phyloP scores from a whole-genome alignment of 1,140 invertebrate genomes.

The Dysdera silvatica region DNA sequence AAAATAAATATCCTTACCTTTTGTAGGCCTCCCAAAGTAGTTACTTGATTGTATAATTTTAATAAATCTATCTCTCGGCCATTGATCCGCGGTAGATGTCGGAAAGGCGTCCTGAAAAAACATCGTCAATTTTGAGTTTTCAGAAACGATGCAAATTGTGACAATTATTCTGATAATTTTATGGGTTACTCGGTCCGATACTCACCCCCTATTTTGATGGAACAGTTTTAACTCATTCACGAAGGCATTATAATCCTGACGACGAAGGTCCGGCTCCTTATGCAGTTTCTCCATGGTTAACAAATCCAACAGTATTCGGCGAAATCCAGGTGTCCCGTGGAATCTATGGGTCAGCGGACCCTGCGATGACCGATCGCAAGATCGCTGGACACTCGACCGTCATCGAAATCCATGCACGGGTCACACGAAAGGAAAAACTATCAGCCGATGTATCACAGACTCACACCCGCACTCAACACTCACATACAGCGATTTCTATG shows the following conservation, averaged over 20 bases:
- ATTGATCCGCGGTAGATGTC: constrained; percentile 29
- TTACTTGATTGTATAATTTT: constrained; percentile 31
- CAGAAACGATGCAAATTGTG: neutral
- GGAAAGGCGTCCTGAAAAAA: constrained; percentile 31
- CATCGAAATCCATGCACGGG: too few species aligned
- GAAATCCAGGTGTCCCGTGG: too few species aligned
- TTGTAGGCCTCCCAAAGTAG: constrained; percentile 28
- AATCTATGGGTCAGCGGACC: too few species aligned
- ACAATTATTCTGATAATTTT: neutral
- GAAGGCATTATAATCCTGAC: constrained; percentile 29
- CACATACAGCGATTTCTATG: too few species aligned
- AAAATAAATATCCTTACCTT: constrained; percentile 23
- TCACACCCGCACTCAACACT: too few species aligned
- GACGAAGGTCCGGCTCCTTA: constrained; percentile 22
- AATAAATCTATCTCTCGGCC: constrained; percentile 31
- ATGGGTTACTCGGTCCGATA: too few species aligned
- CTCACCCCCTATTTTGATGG: constrained; percentile 31
- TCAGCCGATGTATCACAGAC: too few species aligned
- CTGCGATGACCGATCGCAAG: too few species aligned
- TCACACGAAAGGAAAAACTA: too few species aligned
- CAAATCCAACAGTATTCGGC: neutral
- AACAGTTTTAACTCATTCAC: constrained; percentile 30
- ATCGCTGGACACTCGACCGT: too few species aligned
- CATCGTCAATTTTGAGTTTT: neutral
- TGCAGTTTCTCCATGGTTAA: constrained; percentile 31